Conservation (phyloP, 2,797 vertebrate genomes). For the Pipistrellus kuhlii region DNA sequence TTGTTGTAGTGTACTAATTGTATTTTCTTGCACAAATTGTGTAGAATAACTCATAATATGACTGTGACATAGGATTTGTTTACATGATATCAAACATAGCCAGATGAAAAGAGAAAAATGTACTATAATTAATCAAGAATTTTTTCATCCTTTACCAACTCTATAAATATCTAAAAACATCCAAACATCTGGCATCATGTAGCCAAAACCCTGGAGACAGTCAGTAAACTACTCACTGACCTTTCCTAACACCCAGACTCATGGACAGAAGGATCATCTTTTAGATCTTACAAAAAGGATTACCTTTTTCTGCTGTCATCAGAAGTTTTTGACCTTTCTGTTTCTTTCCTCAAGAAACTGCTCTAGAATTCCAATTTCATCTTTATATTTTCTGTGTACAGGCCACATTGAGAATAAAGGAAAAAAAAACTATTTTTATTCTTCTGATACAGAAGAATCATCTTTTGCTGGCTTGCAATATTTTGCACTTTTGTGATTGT, state of each 20-base stretch:
- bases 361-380: conserved; percentile 68
- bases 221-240: conserved; percentile 66
- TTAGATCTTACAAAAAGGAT: conserved; percentile 73
- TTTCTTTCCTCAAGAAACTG: conserved; percentile 62
- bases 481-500: neutral
- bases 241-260: conserved; percentile 74
- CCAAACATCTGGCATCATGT: neutral
- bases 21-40: neutral
- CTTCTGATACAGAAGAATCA: neutral
- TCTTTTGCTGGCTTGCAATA: neutral
- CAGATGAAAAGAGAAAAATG: neutral
- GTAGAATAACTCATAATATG: neutral
- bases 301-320: conserved; percentile 72
- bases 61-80: neutral
- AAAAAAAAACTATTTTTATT: neutral
- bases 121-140: conserved; percentile 19
- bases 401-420: neutral
- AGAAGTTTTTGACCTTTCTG: conserved; percentile 77
- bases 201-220: conserved; percentile 31
- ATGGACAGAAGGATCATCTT: conserved; percentile 15
- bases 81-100: neutral
- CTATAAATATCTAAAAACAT: conserved; percentile 20
- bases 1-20: neutral
- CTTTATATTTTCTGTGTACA: conserved; percentile 53
- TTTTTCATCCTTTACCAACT: neutral